Evolutionary conservation across 2,113 vertebrate species (phyloP).

Genomic region (Chauna torquata): DNA sequence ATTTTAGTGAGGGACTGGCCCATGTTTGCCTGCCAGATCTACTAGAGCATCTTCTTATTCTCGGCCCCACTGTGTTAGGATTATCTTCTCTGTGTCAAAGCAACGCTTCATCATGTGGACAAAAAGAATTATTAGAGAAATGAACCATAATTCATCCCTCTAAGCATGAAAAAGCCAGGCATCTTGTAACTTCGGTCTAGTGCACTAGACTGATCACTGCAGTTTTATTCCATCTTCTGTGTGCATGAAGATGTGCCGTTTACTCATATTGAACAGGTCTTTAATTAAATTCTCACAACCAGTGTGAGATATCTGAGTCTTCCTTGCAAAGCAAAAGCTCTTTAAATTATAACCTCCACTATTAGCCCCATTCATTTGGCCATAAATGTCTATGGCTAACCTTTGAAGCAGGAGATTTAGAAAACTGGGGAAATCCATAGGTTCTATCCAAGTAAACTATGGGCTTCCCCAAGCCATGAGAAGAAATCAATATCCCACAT

Average conservation of each 20-base stretch:
- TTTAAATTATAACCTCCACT: slow-evolving; percentile 15
- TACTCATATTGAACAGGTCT: slow-evolving; percentile 21
- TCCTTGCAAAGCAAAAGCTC: background rate
- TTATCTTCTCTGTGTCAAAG: slow-evolving; percentile 4
- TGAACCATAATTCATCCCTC: background rate
- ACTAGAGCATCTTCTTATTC: background rate
- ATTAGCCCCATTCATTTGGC: slow-evolving; percentile 3
- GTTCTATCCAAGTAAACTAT: background rate
- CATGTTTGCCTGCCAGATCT: background rate
- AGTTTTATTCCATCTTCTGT: background rate
- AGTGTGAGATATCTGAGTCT: background rate
- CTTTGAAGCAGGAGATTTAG: slow-evolving; percentile 42
- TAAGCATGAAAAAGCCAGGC: background rate
- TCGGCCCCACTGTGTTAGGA: background rate
- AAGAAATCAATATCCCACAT: slow-evolving; percentile 33
- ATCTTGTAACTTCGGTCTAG: background rate
- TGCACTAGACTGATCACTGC: background rate
- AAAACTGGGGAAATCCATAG: slow-evolving; percentile 39
- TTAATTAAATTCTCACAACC: slow-evolving; percentile 35
- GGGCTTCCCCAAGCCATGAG: background rate
- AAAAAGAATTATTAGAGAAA: slow-evolving; percentile 5
- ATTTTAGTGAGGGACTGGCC: background rate
- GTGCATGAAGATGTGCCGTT: slow-evolving; percentile 12
- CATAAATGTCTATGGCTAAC: slow-evolving; percentile 24
- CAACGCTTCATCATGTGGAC: background rate